phyloP scores from a whole-genome alignment of 2,888 invertebrate genomes.

The Drosophila testacea region DNA sequence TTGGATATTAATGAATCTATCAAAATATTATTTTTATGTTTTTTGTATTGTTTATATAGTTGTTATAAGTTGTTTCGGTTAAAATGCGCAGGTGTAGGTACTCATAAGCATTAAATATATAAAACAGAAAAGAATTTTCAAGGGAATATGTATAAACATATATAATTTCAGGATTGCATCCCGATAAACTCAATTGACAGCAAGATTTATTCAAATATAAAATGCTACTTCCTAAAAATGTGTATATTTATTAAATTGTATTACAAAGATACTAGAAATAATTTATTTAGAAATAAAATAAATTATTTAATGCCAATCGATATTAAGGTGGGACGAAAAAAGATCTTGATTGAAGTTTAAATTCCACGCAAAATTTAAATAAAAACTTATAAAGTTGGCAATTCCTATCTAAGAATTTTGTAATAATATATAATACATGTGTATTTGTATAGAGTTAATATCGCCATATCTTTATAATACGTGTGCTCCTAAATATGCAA shows the following conservation, averaged over 20 bases:
- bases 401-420: conserved; percentile 13
- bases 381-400: conserved; percentile 10
- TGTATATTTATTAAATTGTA: conserved; percentile 23
- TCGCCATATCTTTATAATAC: conserved; percentile 15
- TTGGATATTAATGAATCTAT: conserved; percentile 50
- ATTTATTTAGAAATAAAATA: conserved; percentile 4
- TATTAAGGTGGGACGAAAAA: conserved; percentile 9
- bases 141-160: conserved; percentile 9
- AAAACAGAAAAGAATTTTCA: conserved; percentile 25
- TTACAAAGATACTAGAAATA: conserved; percentile 13
- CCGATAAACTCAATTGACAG: conserved; percentile 37
- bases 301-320: conserved; percentile 26
- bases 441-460: background rate
- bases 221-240: conserved; percentile 26
- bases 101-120: conserved; percentile 46
- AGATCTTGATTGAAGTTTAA: background rate
- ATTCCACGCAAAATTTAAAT: conserved; percentile 15
- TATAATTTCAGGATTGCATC: conserved; percentile 9
- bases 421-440: conserved; percentile 24
- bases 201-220: conserved; percentile 4
- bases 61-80: conserved; percentile 20
- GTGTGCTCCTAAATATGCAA: conserved; percentile 41
- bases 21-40: conserved; percentile 10
- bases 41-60: conserved; percentile 1
- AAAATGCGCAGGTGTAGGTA: conserved; percentile 31